phyloP scores from a whole-genome alignment of 2,113 vertebrate genomes.

The Cyanoderma ruficeps region DNA sequence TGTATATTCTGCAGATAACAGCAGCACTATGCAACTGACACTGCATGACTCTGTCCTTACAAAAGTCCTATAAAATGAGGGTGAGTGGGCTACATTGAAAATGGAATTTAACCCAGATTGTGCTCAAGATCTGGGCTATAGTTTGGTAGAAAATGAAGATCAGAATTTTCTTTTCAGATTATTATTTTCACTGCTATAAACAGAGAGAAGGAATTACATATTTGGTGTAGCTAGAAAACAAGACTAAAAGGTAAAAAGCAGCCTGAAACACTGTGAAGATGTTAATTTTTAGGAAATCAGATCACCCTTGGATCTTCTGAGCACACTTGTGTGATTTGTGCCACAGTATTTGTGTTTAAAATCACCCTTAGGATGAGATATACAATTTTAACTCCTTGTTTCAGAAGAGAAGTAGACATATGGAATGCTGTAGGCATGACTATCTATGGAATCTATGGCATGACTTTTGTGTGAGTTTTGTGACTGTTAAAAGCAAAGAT shows the following conservation, averaged over 20 bases:
- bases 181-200: background rate
- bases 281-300: background rate
- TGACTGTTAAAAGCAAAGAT: background rate
- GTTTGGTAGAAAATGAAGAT: background rate
- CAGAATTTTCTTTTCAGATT: background rate
- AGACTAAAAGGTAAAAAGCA: background rate
- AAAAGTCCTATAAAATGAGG: background rate
- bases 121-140: background rate
- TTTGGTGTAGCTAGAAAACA: background rate
- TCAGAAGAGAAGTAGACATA: constrained; percentile 1
- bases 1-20: background rate
- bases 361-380: background rate
- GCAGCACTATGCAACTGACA: background rate
- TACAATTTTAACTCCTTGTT: constrained; percentile 17
- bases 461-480: background rate
- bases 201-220: background rate
- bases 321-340: background rate
- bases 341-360: background rate
- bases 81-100: background rate
- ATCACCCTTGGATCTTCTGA: background rate
- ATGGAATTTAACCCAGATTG: background rate
- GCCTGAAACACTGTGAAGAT: background rate
- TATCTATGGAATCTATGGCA: constrained; percentile 26
- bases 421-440: constrained; percentile 26
- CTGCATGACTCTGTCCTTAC: background rate